Conservation (phyloP, 2,113 vertebrate genomes). For the Dendrocopos noguchii region DNA sequence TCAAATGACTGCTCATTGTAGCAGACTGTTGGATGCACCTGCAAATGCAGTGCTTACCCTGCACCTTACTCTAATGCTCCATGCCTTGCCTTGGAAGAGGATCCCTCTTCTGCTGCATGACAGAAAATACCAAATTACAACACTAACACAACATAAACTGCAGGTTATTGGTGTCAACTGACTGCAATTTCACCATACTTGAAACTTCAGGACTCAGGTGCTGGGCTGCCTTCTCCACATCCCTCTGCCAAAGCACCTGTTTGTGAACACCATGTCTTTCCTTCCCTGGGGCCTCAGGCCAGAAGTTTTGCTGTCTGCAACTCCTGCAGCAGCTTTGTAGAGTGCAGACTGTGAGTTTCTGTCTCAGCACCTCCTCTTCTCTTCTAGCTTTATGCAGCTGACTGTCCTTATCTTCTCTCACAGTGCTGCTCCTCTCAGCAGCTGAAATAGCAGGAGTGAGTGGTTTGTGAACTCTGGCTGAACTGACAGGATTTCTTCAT, state of each 20-base stretch:
- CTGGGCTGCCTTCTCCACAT: background rate
- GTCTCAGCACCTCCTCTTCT: background rate
- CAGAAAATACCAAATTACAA: background rate
- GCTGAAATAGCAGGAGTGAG: background rate
- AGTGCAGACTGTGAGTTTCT: background rate
- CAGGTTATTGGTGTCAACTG: background rate
- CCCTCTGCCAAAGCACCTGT: background rate
- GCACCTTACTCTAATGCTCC: background rate
- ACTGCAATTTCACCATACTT: background rate
- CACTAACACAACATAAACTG: background rate
- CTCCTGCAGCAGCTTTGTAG: background rate
- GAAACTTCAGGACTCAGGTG: background rate
- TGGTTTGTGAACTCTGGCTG: conserved; percentile 49
- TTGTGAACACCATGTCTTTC: background rate
- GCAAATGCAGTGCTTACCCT: background rate
- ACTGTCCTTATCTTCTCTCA: background rate
- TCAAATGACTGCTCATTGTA: rapidly evolving
- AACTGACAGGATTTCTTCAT: conserved; percentile 32
- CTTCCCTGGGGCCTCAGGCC: background rate
- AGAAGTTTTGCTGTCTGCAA: background rate
- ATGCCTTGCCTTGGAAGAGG: background rate
- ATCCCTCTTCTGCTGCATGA: background rate
- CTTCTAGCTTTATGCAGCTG: background rate
- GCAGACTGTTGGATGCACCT: background rate
- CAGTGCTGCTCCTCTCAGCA: background rate